Conservation (phyloP, 2,113 vertebrate genomes). For the Chaetodon trifascialis region DNA sequence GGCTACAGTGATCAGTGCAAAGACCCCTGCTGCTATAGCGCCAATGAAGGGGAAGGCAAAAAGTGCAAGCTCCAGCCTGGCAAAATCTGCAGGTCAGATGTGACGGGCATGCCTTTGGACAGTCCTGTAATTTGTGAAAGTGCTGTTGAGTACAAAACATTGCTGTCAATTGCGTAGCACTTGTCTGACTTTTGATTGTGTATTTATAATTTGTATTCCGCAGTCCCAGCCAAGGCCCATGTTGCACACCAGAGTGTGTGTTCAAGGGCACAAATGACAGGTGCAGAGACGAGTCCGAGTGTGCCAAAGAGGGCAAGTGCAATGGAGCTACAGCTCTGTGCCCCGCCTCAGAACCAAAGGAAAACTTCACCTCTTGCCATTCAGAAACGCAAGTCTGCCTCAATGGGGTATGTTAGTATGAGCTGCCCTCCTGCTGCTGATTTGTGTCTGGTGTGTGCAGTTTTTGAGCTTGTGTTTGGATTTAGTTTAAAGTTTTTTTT, state of each 20-base stretch:
- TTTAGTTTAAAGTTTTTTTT: background rate
- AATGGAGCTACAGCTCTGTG: constrained; percentile 88
- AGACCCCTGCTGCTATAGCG: constrained; percentile 91
- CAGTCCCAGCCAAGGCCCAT: constrained; percentile 96
- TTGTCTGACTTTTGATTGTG: background rate
- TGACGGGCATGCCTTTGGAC: background rate
- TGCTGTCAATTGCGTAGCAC: background rate
- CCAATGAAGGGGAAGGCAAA: constrained; percentile 87
- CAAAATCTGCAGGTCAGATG: constrained; percentile 90
- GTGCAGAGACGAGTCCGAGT: constrained; percentile 92
- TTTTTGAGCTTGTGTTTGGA: constrained; percentile 5
- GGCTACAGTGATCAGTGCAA: constrained; percentile 96
- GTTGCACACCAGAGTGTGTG: constrained; percentile 87
- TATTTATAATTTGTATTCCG: background rate
- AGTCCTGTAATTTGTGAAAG: background rate
- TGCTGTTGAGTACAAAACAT: background rate
- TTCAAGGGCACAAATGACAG: constrained; percentile 82
- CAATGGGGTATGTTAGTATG: constrained; percentile 86
- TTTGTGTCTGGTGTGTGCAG: background rate
- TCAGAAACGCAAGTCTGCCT: constrained; percentile 95
- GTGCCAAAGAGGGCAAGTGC: constrained; percentile 89
- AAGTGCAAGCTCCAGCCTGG: constrained; percentile 90
- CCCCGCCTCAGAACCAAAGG: constrained; percentile 89
- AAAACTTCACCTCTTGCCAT: constrained; percentile 91
- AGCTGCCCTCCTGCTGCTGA: background rate